Percentiles rank a stretch among this genome's conserved stretches.
phyloP scores from a whole-genome alignment of 2,797 vertebrate genomes.

The Enteromius mattozi region DNA sequence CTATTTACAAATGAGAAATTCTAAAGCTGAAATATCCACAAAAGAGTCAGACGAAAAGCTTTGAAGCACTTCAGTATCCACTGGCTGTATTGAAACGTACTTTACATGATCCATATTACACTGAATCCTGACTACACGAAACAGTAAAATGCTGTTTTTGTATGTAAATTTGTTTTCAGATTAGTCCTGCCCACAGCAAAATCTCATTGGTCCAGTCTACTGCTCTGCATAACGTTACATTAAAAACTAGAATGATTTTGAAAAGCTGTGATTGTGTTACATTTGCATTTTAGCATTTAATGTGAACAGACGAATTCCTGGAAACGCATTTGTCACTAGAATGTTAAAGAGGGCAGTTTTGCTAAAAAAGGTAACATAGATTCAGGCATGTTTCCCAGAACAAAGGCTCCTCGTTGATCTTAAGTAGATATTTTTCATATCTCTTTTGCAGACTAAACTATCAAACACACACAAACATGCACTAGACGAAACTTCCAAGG shows the following conservation, averaged over 20 bases:
- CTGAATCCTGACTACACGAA: not conserved
- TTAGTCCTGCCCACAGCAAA: not conserved
- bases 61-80: not conserved
- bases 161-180: not conserved
- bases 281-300: not conserved
- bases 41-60: not conserved
- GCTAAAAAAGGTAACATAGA: not conserved
- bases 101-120: not conserved
- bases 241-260: not conserved
- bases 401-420: constrained; percentile 19
- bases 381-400: not conserved
- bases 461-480: constrained; percentile 18
- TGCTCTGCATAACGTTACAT: not conserved
- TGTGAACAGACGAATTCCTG: not conserved
- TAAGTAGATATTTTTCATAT: constrained; percentile 14
- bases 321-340: not conserved
- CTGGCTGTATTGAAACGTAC: not conserved
- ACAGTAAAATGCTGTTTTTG: not conserved
- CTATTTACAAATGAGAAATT: not conserved
- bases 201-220: constrained; percentile 4
- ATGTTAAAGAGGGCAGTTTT: not conserved
- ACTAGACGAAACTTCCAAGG: constrained; percentile 54
- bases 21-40: not conserved
- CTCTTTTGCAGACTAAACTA: constrained; percentile 39
- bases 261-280: not conserved